Base-by-base conservation (phyloP, 2,888 invertebrate species). In the Leucozona laternaria region DNA sequence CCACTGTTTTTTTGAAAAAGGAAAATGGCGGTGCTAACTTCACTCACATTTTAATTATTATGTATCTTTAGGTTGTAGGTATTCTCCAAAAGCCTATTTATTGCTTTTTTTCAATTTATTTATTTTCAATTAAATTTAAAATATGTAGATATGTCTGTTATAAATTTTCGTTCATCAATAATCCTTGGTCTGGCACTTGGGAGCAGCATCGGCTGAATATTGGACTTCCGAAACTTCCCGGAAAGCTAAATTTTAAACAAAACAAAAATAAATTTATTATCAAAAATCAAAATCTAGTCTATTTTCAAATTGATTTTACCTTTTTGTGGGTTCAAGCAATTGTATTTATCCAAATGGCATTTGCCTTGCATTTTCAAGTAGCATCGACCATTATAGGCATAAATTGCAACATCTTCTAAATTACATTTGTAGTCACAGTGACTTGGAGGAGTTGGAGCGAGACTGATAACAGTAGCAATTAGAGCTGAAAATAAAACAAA, bases 381-480 rank as follows among this genome's bases (percentile, higher is more conserved):
- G 57, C 91, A 91, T 57, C 89, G 90, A 13, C 91, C 91, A 58
- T 91, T 91, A 43, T 88, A 81, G 43, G 89, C 90, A 34, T 91
- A 91, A 0, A 91, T 83, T 2, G 88, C 78, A 2, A 89, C 6
- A 58, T 91, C 90, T 4, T 53, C 70, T n/a, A 87, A 70, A 8
- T 88, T 79, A 48, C 90, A 91, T 17, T 79, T 84, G 45, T 79
- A 91, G 17, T 89, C 88, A 62, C 91, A 91, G 20, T 78, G 82
- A 4, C 60, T 73, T n/a, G 78, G 73, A 20, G 78, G 78, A 20
- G 73, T 78, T n/a, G 78, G 78, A 6, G 43, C 64, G 1, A 77
- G 3, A 43, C 55, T 34, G 0, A 43, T 53, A 17, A 55, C 31
- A 10, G 17, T 50, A n/a, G 22, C 79, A 55, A 73, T 31, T 5